phyloP scores from a whole-genome alignment of 1,140 invertebrate species.

The Parapsyche elsis region DNA sequence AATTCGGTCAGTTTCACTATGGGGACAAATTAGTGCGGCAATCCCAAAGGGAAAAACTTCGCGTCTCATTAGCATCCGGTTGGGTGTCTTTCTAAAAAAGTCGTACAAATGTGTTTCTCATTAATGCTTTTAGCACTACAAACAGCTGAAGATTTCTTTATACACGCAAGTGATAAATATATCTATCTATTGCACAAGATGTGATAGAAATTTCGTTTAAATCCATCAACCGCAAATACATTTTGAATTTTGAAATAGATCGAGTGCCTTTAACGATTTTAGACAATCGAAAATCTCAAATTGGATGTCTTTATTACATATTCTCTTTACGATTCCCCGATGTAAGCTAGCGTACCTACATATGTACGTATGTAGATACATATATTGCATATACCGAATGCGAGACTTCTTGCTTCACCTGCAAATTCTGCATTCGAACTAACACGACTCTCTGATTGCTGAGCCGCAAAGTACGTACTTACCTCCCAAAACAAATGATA shows the following conservation, averaged over 20 bases:
- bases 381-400: background rate
- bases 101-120: constrained; percentile 34
- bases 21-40: constrained; percentile 9
- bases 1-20: background rate
- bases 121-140: constrained; percentile 22
- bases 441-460: constrained; percentile 18
- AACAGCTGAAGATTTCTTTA: background rate
- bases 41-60: constrained; percentile 13
- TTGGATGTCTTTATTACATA: too few species aligned
- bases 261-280: too few species aligned
- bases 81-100: constrained; percentile 12
- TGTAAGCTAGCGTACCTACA: background rate
- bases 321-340: constrained; percentile 18
- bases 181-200: background rate
- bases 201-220: too few species aligned
- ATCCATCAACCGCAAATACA: too few species aligned
- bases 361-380: background rate
- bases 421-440: constrained; percentile 25
- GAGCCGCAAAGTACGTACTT: constrained; percentile 2
- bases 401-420: too few species aligned
- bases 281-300: too few species aligned
- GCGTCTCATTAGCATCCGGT: constrained; percentile 40
- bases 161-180: background rate
- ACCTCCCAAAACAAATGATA: constrained; percentile 33
- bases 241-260: too few species aligned